Evolutionary conservation across 2,888 invertebrate genomes (phyloP), one percentile per base, ranked within the genome.

Genomic region (Lithophane leautieri): DNA sequence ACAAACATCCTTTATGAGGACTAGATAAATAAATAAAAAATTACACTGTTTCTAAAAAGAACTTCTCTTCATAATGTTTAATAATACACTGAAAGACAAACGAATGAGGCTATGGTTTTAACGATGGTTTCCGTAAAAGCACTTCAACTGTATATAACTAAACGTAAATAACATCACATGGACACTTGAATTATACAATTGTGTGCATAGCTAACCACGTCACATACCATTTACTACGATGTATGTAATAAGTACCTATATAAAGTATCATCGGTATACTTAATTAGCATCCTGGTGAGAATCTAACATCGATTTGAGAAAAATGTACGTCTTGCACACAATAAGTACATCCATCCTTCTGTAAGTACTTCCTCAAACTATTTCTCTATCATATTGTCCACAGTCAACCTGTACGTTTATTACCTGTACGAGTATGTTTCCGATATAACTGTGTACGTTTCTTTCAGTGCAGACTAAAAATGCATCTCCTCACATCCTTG

Each of bases 1-100:
- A 94, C 88, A 22, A 93, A 87, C 94, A 95, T 95, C 69, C 70
- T 90, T n/a, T 25, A 44, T 4, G 25, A 58, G 34, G 8, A 56
- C 1, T 2, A 19, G 9, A 34, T 4, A 52, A 56, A 1, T 25
- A 6, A 1, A 14, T 34, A 54, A 19, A 50, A 62, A 47, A 34
- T 14, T 1, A 34, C 28, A 63, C 58, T 44, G 4, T 52, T 54
- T 22, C 14, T 54, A 61, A 50, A 14, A 34, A 67, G 78, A 60
- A 76, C 84, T 73, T 66, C 25, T 69, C 73, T 28, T 28, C 8
- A 28, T 66, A 67, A 62, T 67, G 66, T 62, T 76, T 61, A 19
- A 73, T 19, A 54, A 28, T 62, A 47, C 50, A 86, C 82, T 86
- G 78, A 68, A 82, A 65, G 62, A 11, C 34, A 14, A 34, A 40